A percentile compares a stretch with the other conserved stretches of the same genome.
Conservation (phyloP, 2,888 invertebrate genomes). For the Lucinisca nassula region DNA sequence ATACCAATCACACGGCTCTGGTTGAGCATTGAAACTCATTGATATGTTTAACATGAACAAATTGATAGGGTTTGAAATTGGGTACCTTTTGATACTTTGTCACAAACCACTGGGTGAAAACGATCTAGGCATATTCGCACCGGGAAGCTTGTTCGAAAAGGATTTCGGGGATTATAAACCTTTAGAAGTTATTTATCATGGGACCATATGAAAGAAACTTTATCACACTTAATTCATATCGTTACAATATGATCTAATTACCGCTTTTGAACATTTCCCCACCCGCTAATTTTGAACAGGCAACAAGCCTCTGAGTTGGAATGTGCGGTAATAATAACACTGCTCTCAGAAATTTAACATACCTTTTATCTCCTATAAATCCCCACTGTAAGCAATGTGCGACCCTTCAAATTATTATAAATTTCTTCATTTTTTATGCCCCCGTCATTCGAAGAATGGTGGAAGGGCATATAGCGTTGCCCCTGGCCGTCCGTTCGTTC, state of each 20-base stretch:
- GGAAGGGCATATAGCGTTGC: no score
- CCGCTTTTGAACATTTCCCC: constrained; percentile 66
- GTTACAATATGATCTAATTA: constrained; percentile 65
- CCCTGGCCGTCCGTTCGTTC: no score
- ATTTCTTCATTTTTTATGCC: no score
- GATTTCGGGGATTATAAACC: neutral
- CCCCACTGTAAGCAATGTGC: neutral
- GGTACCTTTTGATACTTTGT: neutral
- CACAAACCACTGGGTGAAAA: neutral
- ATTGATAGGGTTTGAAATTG: constrained; percentile 1
- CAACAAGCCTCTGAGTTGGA: constrained; percentile 48
- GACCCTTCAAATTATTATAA: no score
- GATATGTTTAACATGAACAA: neutral
- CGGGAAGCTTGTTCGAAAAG: neutral
- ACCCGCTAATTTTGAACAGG: constrained; percentile 44
- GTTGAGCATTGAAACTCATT: no score
- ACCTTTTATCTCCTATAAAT: neutral
- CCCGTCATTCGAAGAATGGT: no score
- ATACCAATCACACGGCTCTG: no score
- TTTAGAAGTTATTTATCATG: neutral
- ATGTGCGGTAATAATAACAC: constrained; percentile 6
- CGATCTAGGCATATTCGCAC: neutral
- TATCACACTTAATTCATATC: constrained; percentile 47
- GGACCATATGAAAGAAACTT: neutral
- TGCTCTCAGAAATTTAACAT: neutral